Evolutionary conservation across 1,140 invertebrate genomes (phyloP).

Genomic region (Halotydeus destructor): DNA sequence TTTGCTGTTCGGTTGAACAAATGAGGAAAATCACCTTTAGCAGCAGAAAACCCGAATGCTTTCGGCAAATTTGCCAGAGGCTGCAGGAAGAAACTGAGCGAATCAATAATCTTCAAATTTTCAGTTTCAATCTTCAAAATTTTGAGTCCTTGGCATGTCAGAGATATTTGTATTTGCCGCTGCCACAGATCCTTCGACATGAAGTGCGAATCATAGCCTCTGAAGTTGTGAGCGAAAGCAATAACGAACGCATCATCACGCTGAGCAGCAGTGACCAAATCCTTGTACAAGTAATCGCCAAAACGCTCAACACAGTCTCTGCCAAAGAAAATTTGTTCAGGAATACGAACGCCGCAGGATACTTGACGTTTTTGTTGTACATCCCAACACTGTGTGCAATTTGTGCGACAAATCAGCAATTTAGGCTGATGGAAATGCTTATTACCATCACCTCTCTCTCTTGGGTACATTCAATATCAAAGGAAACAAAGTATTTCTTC

Average conservation of each 20-base stretch:
- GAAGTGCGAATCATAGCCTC: conserved; percentile 5
- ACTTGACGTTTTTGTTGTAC: too few species aligned
- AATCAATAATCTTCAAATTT: conserved; percentile 2
- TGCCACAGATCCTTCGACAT: neutral
- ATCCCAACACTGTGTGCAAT: too few species aligned
- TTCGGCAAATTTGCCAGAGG: neutral
- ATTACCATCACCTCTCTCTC: neutral
- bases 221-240: conserved; percentile 2
- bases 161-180: neutral
- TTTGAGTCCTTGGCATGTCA: neutral
- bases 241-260: neutral
- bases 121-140: neutral
- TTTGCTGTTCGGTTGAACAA: neutral
- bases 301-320: neutral
- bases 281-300: too few species aligned
- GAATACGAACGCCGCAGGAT: neutral
- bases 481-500: neutral
- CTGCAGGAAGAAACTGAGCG: conserved; percentile 1
- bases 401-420: neutral
- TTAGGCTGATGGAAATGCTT: neutral
- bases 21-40: conserved; percentile 10
- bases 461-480: neutral
- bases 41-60: neutral
- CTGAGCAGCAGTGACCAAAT: neutral
- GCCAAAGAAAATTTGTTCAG: too few species aligned